Percentiles rank a stretch among this genome's conserved stretches.
These are phyloP conservation scores for Gymnocypris eckloni DNA, from an alignment of 2,797 vertebrate species.

Conservation along the genomic window DNA sequence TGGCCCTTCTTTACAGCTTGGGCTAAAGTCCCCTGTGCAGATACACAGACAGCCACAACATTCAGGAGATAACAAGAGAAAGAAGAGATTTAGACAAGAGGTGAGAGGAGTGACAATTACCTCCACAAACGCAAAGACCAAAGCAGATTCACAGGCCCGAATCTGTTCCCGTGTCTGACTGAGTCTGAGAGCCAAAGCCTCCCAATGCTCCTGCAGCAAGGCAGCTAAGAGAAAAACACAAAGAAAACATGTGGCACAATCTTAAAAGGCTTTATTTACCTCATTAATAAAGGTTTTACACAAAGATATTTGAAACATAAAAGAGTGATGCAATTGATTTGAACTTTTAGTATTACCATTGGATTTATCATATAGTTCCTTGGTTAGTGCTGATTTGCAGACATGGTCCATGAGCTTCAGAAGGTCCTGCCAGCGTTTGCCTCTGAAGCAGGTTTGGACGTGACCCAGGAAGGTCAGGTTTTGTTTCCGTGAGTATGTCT, in stretches of 20 bases:
- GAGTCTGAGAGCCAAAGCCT: conserved; percentile 86
- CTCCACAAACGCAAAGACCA: conserved; percentile 97
- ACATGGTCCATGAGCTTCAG: conserved; percentile 97
- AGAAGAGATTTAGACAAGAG: not conserved
- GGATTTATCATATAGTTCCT: conserved; percentile 80
- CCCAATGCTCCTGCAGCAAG: conserved; percentile 88
- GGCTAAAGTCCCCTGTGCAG: conserved; percentile 88
- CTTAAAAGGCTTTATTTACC: too few species aligned
- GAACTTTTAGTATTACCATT: conserved; percentile 68
- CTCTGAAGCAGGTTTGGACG: conserved; percentile 94
- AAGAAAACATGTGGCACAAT: not conserved
- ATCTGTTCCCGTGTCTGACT: conserved; percentile 94
- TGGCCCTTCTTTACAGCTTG: conserved; percentile 95
- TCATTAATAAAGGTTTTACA: not conserved
- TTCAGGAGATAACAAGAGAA: not conserved
- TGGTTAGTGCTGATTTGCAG: conserved; percentile 87
- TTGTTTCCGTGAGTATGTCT: conserved; percentile 95
- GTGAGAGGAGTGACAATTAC: conserved; percentile 68
- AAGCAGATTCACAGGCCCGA: conserved; percentile 88
- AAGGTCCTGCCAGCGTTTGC: conserved; percentile 94
- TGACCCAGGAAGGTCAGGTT: conserved; percentile 96
- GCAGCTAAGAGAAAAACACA: conserved; percentile 64
- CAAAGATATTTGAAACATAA: not conserved
- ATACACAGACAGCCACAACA: conserved; percentile 36
- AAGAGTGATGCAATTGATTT: not conserved